phyloP scores from a whole-genome alignment of 2,797 vertebrate genomes.

The Poliocrania exsul region DNA sequence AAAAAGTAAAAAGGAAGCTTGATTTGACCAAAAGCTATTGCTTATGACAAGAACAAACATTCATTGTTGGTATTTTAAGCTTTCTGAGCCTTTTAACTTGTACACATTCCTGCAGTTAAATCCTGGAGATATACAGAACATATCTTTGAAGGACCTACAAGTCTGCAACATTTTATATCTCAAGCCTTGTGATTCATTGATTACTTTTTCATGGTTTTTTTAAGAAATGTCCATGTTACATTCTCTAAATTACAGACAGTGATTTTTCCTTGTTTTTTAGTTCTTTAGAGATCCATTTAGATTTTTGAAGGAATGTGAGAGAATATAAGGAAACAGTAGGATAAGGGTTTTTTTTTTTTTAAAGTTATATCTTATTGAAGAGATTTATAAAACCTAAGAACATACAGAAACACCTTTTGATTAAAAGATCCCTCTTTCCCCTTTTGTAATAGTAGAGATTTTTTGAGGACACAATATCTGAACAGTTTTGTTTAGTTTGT shows the following conservation, averaged over 20 bases:
- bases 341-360: not conserved
- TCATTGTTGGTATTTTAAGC: not conserved
- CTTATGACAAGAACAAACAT: not conserved
- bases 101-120: not conserved
- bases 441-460: not conserved
- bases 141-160: not conserved
- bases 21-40: not conserved
- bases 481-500: not conserved
- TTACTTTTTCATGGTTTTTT: not conserved
- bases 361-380: not conserved
- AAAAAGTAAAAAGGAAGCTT: not conserved
- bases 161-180: not conserved
- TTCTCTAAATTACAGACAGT: not conserved
- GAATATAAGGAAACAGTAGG: not conserved
- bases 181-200: not conserved
- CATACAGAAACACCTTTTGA: not conserved
- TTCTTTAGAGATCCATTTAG: not conserved
- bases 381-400: not conserved
- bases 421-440: not conserved
- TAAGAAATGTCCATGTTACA: rapidly evolving
- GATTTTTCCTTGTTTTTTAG: not conserved
- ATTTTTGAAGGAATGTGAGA: not conserved
- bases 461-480: not conserved
- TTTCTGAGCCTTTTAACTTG: not conserved
- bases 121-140: not conserved